Evolutionary conservation across 2,113 vertebrate genomes (phyloP).

Genomic region (Pelmatolapia mariae): DNA sequence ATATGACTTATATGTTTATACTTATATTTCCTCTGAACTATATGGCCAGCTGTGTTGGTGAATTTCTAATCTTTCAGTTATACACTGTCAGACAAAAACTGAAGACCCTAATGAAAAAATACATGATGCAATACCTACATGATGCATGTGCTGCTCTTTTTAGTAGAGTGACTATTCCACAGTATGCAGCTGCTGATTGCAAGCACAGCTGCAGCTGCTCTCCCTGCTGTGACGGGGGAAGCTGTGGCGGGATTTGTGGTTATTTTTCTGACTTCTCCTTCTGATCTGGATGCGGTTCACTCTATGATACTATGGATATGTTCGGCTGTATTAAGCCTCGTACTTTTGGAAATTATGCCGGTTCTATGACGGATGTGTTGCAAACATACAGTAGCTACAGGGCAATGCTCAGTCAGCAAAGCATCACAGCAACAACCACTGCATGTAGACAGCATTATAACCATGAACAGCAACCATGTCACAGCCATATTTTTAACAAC

Average conservation of each 20-base stretch:
- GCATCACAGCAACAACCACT: background rate
- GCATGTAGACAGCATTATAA: background rate
- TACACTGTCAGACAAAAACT: background rate
- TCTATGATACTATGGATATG: background rate
- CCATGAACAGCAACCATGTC: background rate
- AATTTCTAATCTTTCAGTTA: background rate
- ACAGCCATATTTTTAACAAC: background rate
- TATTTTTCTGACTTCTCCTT: background rate
- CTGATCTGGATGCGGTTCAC: background rate
- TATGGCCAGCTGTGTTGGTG: background rate
- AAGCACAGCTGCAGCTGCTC: background rate
- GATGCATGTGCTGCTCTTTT: background rate
- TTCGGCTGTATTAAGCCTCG: background rate
- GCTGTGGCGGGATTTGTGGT: background rate
- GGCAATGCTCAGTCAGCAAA: background rate
- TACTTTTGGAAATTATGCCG: background rate
- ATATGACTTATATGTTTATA: background rate
- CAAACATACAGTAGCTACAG: background rate
- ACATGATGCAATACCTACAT: background rate
- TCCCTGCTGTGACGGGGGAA: background rate
- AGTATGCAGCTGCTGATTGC: background rate
- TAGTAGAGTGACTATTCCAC: background rate
- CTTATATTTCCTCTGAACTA: background rate
- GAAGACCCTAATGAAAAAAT: background rate
- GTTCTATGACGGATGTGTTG: background rate